Base-by-base conservation (phyloP, 37 sponge, comb jelly and placozoan species). In the Diacarnus erythraeanus region DNA sequence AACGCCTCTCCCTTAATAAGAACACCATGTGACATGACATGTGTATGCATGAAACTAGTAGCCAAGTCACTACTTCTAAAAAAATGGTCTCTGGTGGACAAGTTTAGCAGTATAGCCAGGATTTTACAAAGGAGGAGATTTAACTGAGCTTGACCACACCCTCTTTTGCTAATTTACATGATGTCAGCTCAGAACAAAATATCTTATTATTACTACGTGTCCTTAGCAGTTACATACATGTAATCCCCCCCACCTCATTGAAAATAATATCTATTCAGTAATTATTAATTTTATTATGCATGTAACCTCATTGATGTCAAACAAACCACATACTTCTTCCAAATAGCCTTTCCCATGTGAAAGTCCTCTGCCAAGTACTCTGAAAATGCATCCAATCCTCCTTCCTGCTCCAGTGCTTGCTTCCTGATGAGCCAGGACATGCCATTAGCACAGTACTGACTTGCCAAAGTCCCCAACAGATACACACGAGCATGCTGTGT, bases 341-440 rank as follows among this genome's bases (percentile, higher is more conserved):
- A 60, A 10, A 76, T 34, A 2, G 77, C 77, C 29, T 59, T 59
- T 6, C 40, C 79, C 42, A 92, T 81, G 68, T 82, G 81, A 72
- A 88, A 94, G 42, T 94, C 95, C 59, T 94, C 95, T 31, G 95
- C 95, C 3, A 94, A 68, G 54, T 90, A 94, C 57, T 84, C 84
- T 26, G 72, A 23, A 31, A 88, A 91, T 27, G 79, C 78, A 2
- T 10, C 59, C 31, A 94, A 39, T 0, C 95, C 95, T 33, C 95
- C 95, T 22, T 78, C 83, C 26, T 80, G 69, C 38, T 88, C 90
- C 41, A 94, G 82, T 26, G 77, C 78, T 0, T 27, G 3, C 61
- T 84, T 94, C 57, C 64, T 84, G 37, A 88, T 41, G 64, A 94
- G 51, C 80, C 85, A 88, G 2, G 95, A 94, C 83, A 88, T 88